Evolutionary conservation across 1,140 invertebrate species (phyloP).

Genomic region (Heliothis virescens): DNA sequence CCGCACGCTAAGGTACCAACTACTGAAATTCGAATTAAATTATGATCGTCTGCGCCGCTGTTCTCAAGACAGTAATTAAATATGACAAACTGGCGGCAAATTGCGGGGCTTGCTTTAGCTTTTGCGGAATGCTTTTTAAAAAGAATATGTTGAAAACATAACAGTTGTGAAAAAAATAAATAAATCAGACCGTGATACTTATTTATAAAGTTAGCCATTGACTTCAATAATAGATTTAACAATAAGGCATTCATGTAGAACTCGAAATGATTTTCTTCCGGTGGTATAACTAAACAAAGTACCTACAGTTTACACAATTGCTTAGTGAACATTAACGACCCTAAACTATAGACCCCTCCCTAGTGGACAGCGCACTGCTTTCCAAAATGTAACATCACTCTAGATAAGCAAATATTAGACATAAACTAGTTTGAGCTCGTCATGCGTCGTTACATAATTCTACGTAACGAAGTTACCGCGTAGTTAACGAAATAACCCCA

Average conservation of each 20-base stretch:
- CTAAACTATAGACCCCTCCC: not conserved
- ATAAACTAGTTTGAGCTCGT: not conserved
- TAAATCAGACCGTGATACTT: too few relatives aligned
- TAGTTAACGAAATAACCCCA: not conserved
- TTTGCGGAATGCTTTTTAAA: slow-evolving; percentile 10
- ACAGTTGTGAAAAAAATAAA: not conserved
- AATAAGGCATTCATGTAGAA: not conserved
- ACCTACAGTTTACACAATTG: not conserved
- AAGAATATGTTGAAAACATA: not conserved
- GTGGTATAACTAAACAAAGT: not conserved
- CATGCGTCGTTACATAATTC: not conserved
- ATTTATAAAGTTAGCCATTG: too few relatives aligned
- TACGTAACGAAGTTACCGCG: not conserved
- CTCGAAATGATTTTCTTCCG: not conserved
- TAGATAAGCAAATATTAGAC: slow-evolving; percentile 26
- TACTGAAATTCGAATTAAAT: slow-evolving; percentile 33
- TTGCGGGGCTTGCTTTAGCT: slow-evolving; percentile 30
- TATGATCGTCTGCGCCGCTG: slow-evolving; percentile 37
- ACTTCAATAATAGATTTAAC: not conserved
- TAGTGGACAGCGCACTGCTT: slow-evolving; percentile 1
- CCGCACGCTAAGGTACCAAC: slow-evolving; percentile 28
- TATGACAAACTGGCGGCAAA: slow-evolving; percentile 41
- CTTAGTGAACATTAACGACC: slow-evolving; percentile 6
- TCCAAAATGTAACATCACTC: slow-evolving; percentile 8
- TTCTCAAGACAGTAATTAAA: slow-evolving; percentile 44